phyloP scores from a whole-genome alignment of 2,797 vertebrate genomes.

The Channa striata region DNA sequence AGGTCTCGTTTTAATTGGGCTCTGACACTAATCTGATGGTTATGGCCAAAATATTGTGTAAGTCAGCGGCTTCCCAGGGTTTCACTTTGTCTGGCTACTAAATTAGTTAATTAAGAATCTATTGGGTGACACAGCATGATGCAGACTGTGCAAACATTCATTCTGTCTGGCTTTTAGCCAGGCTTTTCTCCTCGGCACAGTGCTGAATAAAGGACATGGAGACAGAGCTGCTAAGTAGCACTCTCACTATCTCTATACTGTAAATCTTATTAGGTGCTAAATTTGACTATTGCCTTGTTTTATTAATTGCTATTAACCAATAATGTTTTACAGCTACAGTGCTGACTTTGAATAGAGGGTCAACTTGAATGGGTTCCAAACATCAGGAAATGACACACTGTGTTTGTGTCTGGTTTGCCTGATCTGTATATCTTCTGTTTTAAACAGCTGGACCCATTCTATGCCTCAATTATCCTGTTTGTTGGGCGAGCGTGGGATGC shows the following conservation, averaged over 20 bases:
- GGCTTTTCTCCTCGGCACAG: constrained; percentile 15
- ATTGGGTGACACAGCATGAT: constrained; percentile 60
- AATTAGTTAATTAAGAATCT: constrained; percentile 49
- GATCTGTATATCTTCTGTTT: constrained; percentile 2
- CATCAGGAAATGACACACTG: neutral
- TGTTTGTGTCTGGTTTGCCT: neutral
- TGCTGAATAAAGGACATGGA: neutral
- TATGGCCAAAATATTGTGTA: constrained; percentile 49
- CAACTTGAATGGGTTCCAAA: neutral
- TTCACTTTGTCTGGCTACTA: constrained; percentile 61
- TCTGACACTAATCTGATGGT: constrained; percentile 74
- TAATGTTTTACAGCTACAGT: constrained; percentile 14
- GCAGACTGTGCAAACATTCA: constrained; percentile 47
- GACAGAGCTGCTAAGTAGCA: constrained; percentile 29
- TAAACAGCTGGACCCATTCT: constrained; percentile 90
- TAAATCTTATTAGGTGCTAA: neutral
- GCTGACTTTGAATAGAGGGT: no score
- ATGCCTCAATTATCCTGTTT: constrained; percentile 97
- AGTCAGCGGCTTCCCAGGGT: constrained; percentile 63
- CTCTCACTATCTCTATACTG: constrained; percentile 7
- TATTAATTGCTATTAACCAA: no score
- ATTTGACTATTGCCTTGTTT: neutral
- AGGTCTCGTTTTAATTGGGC: constrained; percentile 70
- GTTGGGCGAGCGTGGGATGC: constrained; percentile 96
- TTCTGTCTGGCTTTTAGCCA: constrained; percentile 10